A percentile compares a stretch with the other conserved stretches of the same genome.
Conservation (phyloP, 2,113 vertebrate species). For the Cyprinodon brontotheroides region DNA sequence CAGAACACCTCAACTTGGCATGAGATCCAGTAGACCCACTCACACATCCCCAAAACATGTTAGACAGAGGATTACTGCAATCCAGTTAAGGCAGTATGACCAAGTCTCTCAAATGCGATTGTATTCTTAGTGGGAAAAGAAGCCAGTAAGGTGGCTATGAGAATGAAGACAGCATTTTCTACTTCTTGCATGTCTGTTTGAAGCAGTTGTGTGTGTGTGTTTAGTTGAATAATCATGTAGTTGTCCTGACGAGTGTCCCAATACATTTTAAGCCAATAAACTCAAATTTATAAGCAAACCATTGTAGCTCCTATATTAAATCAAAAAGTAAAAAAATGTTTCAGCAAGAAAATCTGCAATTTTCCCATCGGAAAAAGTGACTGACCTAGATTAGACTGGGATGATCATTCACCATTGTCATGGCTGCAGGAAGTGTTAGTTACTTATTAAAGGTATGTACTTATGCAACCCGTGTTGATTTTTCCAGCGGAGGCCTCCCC, state of each 20-base stretch:
- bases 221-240: constrained; percentile 55
- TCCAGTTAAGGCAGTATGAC: constrained; percentile 78
- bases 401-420: constrained; percentile 61
- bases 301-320: constrained; percentile 66
- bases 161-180: constrained; percentile 35
- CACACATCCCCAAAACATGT: constrained; percentile 76
- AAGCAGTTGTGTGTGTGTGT: constrained; percentile 20
- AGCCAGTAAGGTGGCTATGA: constrained; percentile 47
- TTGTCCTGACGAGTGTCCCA: constrained; percentile 66
- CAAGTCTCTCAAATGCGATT: constrained; percentile 75
- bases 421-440: constrained; percentile 42
- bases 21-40: constrained; percentile 70
- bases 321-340: constrained; percentile 67
- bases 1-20: constrained; percentile 67
- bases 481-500: too few relatives aligned
- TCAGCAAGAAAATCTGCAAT: constrained; percentile 62
- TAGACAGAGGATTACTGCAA: constrained; percentile 77
- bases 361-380: constrained; percentile 55
- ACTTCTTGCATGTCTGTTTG: constrained; percentile 27
- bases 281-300: constrained; percentile 69
- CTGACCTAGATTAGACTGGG: constrained; percentile 57
- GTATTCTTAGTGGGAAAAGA: constrained; percentile 66
- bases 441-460: too few relatives aligned
- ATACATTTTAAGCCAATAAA: constrained; percentile 47
- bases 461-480: too few relatives aligned